Base-by-base conservation (phyloP, 2,113 vertebrate genomes). In the Climacteris rufus region DNA sequence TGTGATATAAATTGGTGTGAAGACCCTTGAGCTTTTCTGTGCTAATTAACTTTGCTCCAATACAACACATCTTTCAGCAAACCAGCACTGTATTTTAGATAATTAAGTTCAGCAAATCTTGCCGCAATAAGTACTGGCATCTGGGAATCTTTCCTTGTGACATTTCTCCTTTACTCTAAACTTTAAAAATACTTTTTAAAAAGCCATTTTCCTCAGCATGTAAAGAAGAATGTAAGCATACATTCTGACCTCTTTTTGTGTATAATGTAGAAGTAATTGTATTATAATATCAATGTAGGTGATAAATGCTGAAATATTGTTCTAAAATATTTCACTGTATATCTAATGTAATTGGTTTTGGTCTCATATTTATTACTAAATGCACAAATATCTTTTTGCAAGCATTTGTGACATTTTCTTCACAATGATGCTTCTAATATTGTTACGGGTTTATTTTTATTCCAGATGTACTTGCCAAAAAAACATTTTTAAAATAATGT, bases 31-130 rank as follows among this genome's bases (percentile, higher is more conserved):
- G 77, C 31, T 84, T 92, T 84, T 68, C 74, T 91, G 24, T 82
- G 56, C 72, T 95, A 94, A 97, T 94, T 94, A 94, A 87, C 69
- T 94, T 49, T 87, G 37, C 37, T 93, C 28, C 69, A 68, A 11
- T 37, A 53, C 37, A 44, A 69, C 0, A 4, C 22, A 56, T 54
- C 47, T 82, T 91, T 76, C 83, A 76, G 57, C 18, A 95, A 75
- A 68, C 65, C 40, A 82, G 53, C 18, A 39, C n/a, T 79, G 60
- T 31, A 57, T 91, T 94, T 80, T 71, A 84, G 81, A 69, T 91
- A 87, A 95, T 91, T 94, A 90, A 76, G 25, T 83, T 82, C 45
- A 94, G 77, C 21, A 57, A 75, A 78, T 87, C 44, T 84, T 20
- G 1, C 72, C 71, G 68, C 24, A 47, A 31, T 54, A 30, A 65